Conservation (phyloP, 2,113 vertebrate genomes). For the Pica pica region DNA sequence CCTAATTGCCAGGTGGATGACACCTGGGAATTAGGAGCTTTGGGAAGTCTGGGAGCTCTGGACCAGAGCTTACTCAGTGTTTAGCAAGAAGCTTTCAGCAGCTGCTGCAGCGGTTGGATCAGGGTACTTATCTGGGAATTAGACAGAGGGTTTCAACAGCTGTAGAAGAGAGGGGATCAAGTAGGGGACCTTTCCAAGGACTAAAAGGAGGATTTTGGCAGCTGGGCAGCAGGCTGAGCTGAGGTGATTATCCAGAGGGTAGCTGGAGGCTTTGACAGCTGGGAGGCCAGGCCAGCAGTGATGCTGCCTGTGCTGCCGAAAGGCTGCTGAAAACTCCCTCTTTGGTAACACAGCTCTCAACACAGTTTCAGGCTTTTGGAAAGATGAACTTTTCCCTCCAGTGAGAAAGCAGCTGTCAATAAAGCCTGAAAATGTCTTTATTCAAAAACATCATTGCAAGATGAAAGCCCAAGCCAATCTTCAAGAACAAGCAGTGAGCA, state of each 20-base stretch:
- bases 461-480: conserved; percentile 31
- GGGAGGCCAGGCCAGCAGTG: neutral
- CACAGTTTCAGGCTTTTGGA: neutral
- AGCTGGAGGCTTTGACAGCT: conserved; percentile 43
- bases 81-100: conserved; percentile 37
- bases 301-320: neutral
- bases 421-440: conserved; percentile 43
- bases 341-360: neutral
- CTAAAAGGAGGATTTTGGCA: conserved; percentile 44
- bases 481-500: conserved; percentile 4
- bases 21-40: conserved; percentile 37
- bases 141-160: conserved; percentile 30
- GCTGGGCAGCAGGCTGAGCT: conserved; percentile 16
- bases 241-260: conserved; percentile 42
- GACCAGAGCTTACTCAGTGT: neutral
- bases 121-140: conserved; percentile 55
- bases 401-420: conserved; percentile 33
- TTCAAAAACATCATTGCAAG: conserved; percentile 19
- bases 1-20: conserved; percentile 46
- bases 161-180: conserved; percentile 47
- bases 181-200: conserved; percentile 22
- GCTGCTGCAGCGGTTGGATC: conserved; percentile 36
- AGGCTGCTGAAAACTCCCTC: neutral
- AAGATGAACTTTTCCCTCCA: conserved; percentile 9
- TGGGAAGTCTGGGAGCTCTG: neutral